Evolutionary conservation across 2,888 invertebrate species (phyloP).

Genomic region (Acanthosoma haemorrhoidale): DNA sequence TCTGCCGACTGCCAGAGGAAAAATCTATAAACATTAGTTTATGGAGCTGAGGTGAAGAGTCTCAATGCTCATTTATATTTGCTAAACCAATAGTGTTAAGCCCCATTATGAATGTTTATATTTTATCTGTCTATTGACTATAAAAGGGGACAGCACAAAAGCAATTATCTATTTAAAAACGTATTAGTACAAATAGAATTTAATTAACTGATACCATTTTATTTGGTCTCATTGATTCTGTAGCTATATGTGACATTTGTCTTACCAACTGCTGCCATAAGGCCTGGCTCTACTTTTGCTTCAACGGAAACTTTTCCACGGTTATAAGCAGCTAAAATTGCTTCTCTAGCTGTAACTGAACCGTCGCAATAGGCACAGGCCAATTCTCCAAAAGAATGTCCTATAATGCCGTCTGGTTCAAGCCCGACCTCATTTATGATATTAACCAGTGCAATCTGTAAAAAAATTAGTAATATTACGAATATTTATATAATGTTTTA

Average conservation of each 20-base stretch:
- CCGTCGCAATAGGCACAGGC: conserved; percentile 63
- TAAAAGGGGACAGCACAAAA: too few relatives aligned
- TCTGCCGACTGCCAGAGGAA: too few relatives aligned
- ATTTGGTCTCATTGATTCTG: too few relatives aligned
- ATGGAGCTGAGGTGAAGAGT: too few relatives aligned
- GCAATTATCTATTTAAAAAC: too few relatives aligned
- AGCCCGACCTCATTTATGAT: conserved; percentile 57
- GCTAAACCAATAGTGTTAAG: too few relatives aligned
- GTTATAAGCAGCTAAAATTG: conserved; percentile 57
- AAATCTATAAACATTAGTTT: too few relatives aligned
- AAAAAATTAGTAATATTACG: background rate
- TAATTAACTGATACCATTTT: too few relatives aligned
- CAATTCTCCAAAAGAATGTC: conserved; percentile 61
- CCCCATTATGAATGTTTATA: too few relatives aligned
- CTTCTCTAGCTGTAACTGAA: conserved; percentile 56
- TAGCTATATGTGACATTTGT: background rate
- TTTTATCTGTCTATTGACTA: too few relatives aligned
- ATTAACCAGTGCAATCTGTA: conserved; percentile 59
- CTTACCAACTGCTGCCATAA: conserved; percentile 54
- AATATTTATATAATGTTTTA: background rate
- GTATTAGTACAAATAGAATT: too few relatives aligned
- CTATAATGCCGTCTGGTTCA: conserved; percentile 68
- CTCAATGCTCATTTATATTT: too few relatives aligned
- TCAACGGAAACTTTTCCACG: conserved; percentile 50
- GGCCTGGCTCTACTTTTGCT: conserved; percentile 46